Percentiles rank a stretch among this genome's conserved stretches.
Conservation (phyloP, 1,140 invertebrate genomes). For the Drosophila rhopaloa region DNA sequence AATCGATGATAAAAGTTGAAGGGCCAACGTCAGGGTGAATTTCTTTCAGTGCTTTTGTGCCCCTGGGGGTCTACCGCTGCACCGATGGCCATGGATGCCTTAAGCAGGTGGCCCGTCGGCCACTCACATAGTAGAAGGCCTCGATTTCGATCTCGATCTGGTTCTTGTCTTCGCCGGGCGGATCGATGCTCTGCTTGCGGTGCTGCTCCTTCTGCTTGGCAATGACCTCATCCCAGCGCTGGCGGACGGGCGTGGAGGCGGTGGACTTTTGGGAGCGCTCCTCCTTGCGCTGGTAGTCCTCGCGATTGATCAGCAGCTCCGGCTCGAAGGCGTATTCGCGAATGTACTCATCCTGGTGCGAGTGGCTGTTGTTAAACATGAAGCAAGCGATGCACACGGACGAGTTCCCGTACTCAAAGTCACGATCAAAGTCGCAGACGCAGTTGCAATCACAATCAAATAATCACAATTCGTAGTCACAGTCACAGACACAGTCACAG, state of each 20-base stretch:
- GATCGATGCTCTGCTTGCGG: constrained; percentile 56
- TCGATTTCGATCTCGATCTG: constrained; percentile 83
- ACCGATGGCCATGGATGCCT: constrained; percentile 8
- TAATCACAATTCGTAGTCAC: constrained; percentile 10
- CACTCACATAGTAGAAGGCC: constrained; percentile 84
- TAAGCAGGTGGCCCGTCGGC: not conserved
- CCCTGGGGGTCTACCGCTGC: not conserved
- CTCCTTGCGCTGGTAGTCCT: constrained; percentile 78
- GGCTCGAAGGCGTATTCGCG: constrained; percentile 84
- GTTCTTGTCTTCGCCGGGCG: constrained; percentile 69
- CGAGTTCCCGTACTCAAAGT: constrained; percentile 35
- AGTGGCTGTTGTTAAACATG: constrained; percentile 78
- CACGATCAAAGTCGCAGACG: constrained; percentile 9
- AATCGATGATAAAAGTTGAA: too few relatives aligned
- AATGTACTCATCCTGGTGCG: constrained; percentile 81
- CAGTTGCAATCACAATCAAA: constrained; percentile 11
- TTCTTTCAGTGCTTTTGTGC: constrained; percentile 1
- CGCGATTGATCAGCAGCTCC: constrained; percentile 81
- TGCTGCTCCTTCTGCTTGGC: constrained; percentile 73
- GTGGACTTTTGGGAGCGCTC: constrained; percentile 44
- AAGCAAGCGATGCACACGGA: constrained; percentile 63
- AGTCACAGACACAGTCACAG: constrained; percentile 30
- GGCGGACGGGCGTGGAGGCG: constrained; percentile 59
- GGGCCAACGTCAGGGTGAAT: constrained; percentile 4
- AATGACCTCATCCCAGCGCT: constrained; percentile 76